Base-by-base conservation (phyloP, 2,888 invertebrate genomes). In the Athalia rosae region DNA sequence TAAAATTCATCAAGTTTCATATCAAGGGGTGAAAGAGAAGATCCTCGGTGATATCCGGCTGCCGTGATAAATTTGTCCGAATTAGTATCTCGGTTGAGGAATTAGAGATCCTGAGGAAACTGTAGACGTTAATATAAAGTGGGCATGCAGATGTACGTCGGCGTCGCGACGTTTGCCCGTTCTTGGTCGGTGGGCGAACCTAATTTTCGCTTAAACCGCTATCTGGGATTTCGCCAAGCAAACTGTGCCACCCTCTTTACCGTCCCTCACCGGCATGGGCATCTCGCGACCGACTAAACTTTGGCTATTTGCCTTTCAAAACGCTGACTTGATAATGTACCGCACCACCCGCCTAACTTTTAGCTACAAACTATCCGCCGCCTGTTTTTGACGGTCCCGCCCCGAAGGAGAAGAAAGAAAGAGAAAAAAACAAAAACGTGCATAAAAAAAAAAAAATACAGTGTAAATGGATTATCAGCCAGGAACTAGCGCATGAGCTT, bases 281-380 rank as follows among this genome's bases (percentile, higher is more conserved):
- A 53, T 53, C 67, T 50, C 43, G 67, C 67, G 50, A 67, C 71
- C 43, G 58, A 71, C 64, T 56, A 66, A 76, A 76, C 64, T 76
- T 66, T 58, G 66, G 76, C 81, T 81, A 82, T 85, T 85, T 84
- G 83, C 83, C 83, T 83, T 83, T 80, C 82, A 82, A 83, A 85
- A 82, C 82, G 83, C 82, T 84, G 84, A 85, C 81, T 83, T 79
- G 81, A 82, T 82, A 82, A 86, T 83, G 81, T 71, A 59, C 50
- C 67, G 50, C 47, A 50, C 11, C 50, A 48, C 15, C 48, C 28
- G 62, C 43, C 66, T 9, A 71, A 71, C 58, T 71, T 71, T 71
- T 58, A 9, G 45, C 59, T 28, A 58, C 71, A 71, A 71, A 71
- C 58, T 71, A 71, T 58, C 41, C 13, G 28, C 28, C 28, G 58